A percentile compares a stretch with the other conserved stretches of the same genome.
These are phyloP conservation scores for Condylura cristata DNA, from an alignment of 2,113 vertebrate genomes.

Conservation along the genomic window DNA sequence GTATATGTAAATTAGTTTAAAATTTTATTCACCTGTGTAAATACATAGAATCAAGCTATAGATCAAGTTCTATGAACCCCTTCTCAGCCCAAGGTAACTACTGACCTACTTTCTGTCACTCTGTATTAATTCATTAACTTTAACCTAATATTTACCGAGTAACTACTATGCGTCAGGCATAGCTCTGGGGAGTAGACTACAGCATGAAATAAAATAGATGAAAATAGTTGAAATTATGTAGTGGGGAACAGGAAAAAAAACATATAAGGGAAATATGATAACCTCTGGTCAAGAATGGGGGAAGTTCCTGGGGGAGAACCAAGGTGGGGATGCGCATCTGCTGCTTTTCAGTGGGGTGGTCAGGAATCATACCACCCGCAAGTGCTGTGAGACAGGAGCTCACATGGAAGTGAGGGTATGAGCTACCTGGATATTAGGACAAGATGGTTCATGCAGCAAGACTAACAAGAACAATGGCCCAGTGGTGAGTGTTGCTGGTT, in stretches of 20 bases:
- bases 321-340: not conserved
- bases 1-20: constrained; percentile 10
- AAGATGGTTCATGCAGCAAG: not conserved
- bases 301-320: not conserved
- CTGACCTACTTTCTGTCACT: not conserved
- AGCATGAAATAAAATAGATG: not conserved
- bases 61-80: not conserved
- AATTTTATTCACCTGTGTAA: not conserved
- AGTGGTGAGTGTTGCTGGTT: not conserved
- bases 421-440: not conserved
- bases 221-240: not conserved
- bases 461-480: not conserved
- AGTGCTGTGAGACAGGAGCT: not conserved
- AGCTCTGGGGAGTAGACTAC: not conserved
- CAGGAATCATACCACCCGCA: not conserved
- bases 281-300: not conserved
- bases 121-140: not conserved
- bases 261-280: not conserved
- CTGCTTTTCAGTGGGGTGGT: not conserved
- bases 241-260: not conserved
- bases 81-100: not conserved
- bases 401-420: not conserved
- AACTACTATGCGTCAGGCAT: not conserved
- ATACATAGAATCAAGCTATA: not conserved
- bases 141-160: not conserved